phyloP scores from a whole-genome alignment of 2,888 invertebrate species.

The Lasius platythorax region DNA sequence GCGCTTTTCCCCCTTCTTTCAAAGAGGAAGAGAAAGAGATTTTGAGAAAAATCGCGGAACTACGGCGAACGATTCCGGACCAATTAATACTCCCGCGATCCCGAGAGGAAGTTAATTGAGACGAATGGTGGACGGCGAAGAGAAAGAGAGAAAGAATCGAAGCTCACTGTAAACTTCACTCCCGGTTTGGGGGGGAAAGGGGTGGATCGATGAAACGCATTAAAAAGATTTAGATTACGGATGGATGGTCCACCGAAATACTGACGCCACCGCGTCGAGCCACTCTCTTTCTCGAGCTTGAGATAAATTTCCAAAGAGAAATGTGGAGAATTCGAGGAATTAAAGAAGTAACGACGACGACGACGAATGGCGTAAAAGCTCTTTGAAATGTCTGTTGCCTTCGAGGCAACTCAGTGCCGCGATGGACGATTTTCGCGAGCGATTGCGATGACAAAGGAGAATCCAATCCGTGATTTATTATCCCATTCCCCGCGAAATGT shows the following conservation, averaged over 20 bases:
- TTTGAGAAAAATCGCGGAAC: constrained; percentile 36
- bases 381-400: neutral
- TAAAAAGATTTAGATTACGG: constrained; percentile 54
- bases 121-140: constrained; percentile 28
- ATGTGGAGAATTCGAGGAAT: constrained; percentile 17
- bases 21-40: neutral
- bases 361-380: neutral
- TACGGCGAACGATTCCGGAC: constrained; percentile 27
- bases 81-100: constrained; percentile 45
- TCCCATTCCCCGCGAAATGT: neutral
- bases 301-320: constrained; percentile 44
- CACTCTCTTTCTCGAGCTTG: constrained; percentile 44
- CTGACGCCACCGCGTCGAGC: constrained; percentile 48
- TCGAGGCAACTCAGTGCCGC: neutral
- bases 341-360: constrained; percentile 27
- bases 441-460: constrained; percentile 15
- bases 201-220: constrained; percentile 49
- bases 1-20: neutral
- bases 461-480: constrained; percentile 32
- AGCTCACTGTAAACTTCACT: constrained; percentile 20
- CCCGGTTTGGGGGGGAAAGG: neutral
- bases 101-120: constrained; percentile 48
- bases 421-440: neutral
- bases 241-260: constrained; percentile 30
- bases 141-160: constrained; percentile 13